Base-by-base conservation (phyloP, 2,797 vertebrate species). In the Sitta carolinensis region DNA sequence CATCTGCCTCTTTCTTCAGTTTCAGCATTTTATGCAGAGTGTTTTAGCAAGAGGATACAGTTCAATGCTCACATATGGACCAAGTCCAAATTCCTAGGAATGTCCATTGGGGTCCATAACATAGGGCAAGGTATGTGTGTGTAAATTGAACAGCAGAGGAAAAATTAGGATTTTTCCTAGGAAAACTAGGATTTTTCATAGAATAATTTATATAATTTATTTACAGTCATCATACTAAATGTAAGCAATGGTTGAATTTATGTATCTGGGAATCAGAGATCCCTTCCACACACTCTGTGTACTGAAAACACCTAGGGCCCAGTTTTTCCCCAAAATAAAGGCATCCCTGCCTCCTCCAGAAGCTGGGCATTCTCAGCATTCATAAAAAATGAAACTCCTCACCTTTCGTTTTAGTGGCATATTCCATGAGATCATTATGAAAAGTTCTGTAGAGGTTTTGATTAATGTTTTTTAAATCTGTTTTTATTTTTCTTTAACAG, bases 21-120 rank as follows among this genome's bases (percentile, higher is more conserved):
- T 98, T 99, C 99, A 98, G 99, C 99, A 61, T 99, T 99, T 98
- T 99, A 99, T 8, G 99, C 99, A 7, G 99, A 99, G 96, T 99
- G 99, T 97, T 98, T 98, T 95, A 99, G 93, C 95, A 99, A 98
- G 98, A 99, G 98, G 97, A 99, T 99, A 97, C 99, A 99, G 97
- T 99, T 99, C 98, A 99, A 99, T 52, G 99, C 99, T 95, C 99
- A 99, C 97, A 99, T 99, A 97, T 99, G 99, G 99, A 99, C 99
- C 59, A 99, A 99, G 97, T 99, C 99, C 13, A 99, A 99, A 94
- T 99, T 99, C 97, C 97, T 99, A 59, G 99, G 99, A 79, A 99
- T 99, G 99, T 99, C 99, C 43, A 99, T 99, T 58, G 99, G 99
- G 8, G 99, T 99, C 72, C 99, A 99, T 98, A 99, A 99, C 97